These are phyloP conservation scores for Euzetes globulus DNA, from an alignment of 2,888 invertebrate species.

Conservation along the genomic window DNA sequence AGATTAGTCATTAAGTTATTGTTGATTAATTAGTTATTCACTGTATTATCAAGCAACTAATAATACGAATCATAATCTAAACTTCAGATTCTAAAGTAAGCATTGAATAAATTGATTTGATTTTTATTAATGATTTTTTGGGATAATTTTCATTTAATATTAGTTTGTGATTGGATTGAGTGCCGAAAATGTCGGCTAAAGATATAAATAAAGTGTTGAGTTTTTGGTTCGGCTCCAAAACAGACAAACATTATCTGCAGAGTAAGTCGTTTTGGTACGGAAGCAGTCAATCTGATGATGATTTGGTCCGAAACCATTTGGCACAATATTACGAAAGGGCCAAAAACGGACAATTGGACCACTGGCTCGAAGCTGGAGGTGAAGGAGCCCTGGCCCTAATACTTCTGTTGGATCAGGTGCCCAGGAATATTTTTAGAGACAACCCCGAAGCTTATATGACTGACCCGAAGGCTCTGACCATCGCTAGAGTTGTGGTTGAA, in stretches of 20 bases:
- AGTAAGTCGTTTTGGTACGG: constrained; percentile 32
- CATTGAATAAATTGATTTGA: too few relatives aligned
- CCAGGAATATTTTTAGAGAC: constrained; percentile 30
- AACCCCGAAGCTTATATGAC: constrained; percentile 27
- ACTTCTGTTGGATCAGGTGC: constrained; percentile 29
- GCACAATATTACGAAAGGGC: constrained; percentile 17
- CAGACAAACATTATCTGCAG: constrained; percentile 26
- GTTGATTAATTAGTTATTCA: too few relatives aligned
- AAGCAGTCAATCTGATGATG: constrained; percentile 13
- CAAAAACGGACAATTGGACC: constrained; percentile 8
- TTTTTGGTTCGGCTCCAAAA: constrained; percentile 31
- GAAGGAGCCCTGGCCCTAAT: constrained; percentile 31
- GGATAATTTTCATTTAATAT: too few relatives aligned
- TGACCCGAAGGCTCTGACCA: constrained; percentile 18
- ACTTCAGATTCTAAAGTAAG: too few relatives aligned
- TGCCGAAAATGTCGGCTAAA: background rate
- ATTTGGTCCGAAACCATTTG: constrained; percentile 4
- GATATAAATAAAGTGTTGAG: constrained; percentile 20
- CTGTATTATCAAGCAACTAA: too few relatives aligned
- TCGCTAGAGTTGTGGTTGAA: constrained; percentile 9
- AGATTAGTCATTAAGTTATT: too few relatives aligned
- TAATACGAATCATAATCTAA: too few relatives aligned
- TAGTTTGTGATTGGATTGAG: too few relatives aligned
- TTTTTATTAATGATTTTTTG: too few relatives aligned
- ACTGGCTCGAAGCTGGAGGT: background rate